Evolutionary conservation across 2,113 vertebrate genomes (phyloP), one percentile per base, ranked within the genome.

Genomic region (Phaethornis superciliosus): DNA sequence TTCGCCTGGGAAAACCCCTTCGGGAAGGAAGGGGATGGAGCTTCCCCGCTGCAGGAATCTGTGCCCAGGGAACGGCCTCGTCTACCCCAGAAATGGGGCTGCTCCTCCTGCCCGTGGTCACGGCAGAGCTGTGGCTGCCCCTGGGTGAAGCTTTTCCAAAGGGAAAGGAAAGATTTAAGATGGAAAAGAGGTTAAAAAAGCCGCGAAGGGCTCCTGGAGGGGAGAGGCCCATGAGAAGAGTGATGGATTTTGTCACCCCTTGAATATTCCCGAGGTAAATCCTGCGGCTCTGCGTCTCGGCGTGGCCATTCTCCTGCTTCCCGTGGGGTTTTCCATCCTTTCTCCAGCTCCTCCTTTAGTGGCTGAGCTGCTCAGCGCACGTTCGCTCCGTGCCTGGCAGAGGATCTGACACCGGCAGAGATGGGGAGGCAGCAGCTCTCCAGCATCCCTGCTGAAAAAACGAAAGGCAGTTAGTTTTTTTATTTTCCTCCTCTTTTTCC

Each of bases 171-270:
- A 24, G 58, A 7, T 22, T 32, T 30, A 3, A n/a, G 27, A 68
- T 70, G 75, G 81, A 35, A 67, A 67, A 52, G 68, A 13, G 72
- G 13, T 5, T 5, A 9, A 30, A 37, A 58, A 74, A 64, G 27
- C 87, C 28, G 58, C 22, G 5, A 20, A 32, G 20, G 23, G 56
- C 75, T 84, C 16, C 59, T 4, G 69, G 60, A 55, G 44, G 15
- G 51, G 28, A 18, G 7, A 15, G 0, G 1, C 16, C 68, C 13
- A 0, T 2, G 0, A 11, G 2, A 4, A 7, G 44, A 13, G 33
- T 0, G 7, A 5, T 9, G 15, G 86, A 14, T 32, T 60, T 74
- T 42, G 69, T 5, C 7, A 1, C 60, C 44, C 8, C 1, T 12
- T 18, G 21, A n/a, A 19, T 8, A 1, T 19, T 42, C 19, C 24